These are phyloP conservation scores for Serinus canaria DNA, from an alignment of 2,113 vertebrate genomes.

Conservation along the genomic window DNA sequence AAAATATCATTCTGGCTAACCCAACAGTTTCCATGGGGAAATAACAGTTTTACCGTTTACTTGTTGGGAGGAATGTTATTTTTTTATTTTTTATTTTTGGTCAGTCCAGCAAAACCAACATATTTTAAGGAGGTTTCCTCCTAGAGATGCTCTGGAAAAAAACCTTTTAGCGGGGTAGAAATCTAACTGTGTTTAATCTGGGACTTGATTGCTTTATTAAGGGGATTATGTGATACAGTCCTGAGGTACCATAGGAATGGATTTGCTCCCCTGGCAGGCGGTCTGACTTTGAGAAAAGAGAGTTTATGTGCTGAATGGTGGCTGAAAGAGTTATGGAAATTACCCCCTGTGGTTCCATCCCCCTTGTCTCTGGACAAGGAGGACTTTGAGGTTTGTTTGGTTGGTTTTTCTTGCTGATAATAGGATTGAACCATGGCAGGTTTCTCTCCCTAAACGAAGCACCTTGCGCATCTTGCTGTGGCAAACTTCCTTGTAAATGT, in stretches of 20 bases:
- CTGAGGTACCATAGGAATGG: slow-evolving; percentile 2
- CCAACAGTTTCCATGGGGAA: slow-evolving; percentile 36
- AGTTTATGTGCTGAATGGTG: background rate
- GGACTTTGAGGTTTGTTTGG: background rate
- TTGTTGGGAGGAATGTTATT: background rate
- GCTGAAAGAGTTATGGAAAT: slow-evolving; percentile 45
- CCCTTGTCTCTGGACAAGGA: background rate
- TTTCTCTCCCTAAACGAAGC: background rate
- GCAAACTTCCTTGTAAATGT: background rate
- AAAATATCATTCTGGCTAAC: slow-evolving; percentile 55
- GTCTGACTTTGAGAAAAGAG: slow-evolving; percentile 33
- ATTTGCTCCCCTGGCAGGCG: slow-evolving; percentile 9
- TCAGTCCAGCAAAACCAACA: background rate
- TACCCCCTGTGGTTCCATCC: background rate
- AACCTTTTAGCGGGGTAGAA: background rate
- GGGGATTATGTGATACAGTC: background rate
- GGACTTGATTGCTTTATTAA: slow-evolving; percentile 37
- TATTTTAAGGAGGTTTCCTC: background rate
- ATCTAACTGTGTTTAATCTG: slow-evolving; percentile 4
- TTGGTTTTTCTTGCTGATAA: background rate
- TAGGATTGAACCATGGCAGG: background rate
- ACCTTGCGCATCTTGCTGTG: background rate
- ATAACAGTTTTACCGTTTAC: background rate
- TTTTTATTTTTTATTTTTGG: background rate
- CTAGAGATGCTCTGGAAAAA: background rate